Percentiles rank a stretch among this genome's conserved stretches.
These are phyloP conservation scores for Rhopalosiphum maidis DNA, from an alignment of 1,140 invertebrate species.

Conservation along the genomic window DNA sequence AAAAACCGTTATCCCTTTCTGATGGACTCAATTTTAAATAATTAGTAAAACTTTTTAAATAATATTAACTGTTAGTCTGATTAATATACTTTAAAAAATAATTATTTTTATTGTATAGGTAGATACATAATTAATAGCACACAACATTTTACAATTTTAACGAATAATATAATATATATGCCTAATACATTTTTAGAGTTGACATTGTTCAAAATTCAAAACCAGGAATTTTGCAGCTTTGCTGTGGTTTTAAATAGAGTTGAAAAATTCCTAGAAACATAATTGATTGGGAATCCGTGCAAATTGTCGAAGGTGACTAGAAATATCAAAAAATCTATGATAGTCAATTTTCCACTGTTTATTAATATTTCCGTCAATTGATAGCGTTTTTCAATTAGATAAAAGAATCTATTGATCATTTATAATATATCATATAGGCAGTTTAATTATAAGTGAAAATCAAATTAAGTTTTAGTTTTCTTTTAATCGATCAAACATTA, in stretches of 20 bases:
- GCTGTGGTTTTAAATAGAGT: not conserved
- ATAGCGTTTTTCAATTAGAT: not conserved
- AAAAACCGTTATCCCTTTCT: not conserved
- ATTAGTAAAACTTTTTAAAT: not conserved
- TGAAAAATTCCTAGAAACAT: not conserved
- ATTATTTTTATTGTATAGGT: too few species aligned
- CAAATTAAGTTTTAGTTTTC: not conserved
- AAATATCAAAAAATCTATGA: not conserved
- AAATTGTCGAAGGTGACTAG: too few species aligned
- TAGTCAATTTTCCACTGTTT: not conserved
- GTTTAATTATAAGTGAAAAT: not conserved
- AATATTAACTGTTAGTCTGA: too few species aligned
- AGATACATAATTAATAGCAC: too few species aligned
- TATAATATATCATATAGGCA: too few species aligned
- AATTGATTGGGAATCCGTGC: too few species aligned
- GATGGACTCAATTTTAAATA: not conserved
- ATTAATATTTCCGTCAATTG: too few species aligned
- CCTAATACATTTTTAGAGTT: too few species aligned
- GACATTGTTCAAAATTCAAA: too few species aligned
- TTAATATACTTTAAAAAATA: too few species aligned
- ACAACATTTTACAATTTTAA: too few species aligned
- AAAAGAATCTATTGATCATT: not conserved
- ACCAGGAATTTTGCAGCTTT: not conserved
- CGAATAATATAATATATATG: too few species aligned
- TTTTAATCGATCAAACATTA: conserved; percentile 1